Base-by-base conservation (phyloP, 2,888 invertebrate genomes). In the Ochropleura leucogaster region DNA sequence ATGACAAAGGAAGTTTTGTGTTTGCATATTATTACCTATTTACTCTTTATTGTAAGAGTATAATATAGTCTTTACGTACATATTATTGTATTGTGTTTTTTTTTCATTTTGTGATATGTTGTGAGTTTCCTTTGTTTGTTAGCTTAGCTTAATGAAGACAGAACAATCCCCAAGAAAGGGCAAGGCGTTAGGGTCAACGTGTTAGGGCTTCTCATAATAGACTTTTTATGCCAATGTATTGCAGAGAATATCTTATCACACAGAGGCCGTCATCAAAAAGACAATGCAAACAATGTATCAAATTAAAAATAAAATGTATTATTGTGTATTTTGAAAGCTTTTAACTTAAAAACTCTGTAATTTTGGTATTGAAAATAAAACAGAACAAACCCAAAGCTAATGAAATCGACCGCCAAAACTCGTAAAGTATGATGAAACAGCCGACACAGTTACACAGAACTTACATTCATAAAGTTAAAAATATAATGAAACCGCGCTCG, bases 401-500 rank as follows among this genome's bases (percentile, higher is more conserved):
- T 66, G 20, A 70, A 84, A 82, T 77, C 53, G 49, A 73, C 77
- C 72, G 55, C 77, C 63, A 77, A 68, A 72, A 63, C 55, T 64
- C 51, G 30, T 62, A 76, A 80, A 87, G 75, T 83, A 87, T 73
- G 74, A 79, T 74, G 76, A 75, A 86, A 80, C 72, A 76, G 68
- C 71, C 79, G 82, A 77, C 86, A 77, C 79, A 84, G 83, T 86
- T 78, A 77, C 80, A 77, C 71, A 83, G 73, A 86, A 82, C 80
- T 81, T 81, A 74, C 72, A 59, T 79, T 83, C 87, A 82, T 86
- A 82, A 87, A 87, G 88, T 85, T 88, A 84, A 87, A 87, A 87
- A 88, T 87, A 86, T 82, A 87, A 87, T 85, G 82, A 85, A 80
- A 87, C 87, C 77, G 77, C 86, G 79, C 78, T 80, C 77, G 75